phyloP scores from a whole-genome alignment of 2,888 invertebrate species.

The Lithophane leautieri region DNA sequence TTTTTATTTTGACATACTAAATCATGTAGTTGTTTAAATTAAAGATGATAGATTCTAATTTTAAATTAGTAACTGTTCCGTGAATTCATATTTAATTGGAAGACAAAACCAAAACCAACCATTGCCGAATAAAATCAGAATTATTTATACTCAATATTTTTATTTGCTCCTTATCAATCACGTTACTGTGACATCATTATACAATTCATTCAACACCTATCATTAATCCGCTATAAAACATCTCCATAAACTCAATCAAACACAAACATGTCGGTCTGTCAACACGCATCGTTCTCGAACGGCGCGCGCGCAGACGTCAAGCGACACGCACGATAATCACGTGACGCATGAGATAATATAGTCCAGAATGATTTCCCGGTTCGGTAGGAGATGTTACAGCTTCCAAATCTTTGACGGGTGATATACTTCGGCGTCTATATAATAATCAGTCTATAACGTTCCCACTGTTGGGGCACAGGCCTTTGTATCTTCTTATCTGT shows the following conservation, averaged over 20 bases:
- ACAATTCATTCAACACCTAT: constrained; percentile 39
- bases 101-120: neutral
- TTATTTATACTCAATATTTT: neutral
- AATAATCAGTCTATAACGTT: too few relatives aligned
- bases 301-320: constrained; percentile 26
- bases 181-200: constrained; percentile 2
- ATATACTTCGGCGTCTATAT: neutral
- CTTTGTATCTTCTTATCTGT: too few relatives aligned
- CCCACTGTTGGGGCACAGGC: too few relatives aligned
- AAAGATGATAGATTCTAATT: too few relatives aligned
- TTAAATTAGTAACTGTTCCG: too few relatives aligned
- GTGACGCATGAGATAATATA: neutral
- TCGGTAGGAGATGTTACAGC: neutral
- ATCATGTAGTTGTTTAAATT: too few relatives aligned
- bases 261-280: constrained; percentile 39
- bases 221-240: constrained; percentile 42
- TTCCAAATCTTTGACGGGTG: neutral
- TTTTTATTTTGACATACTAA: too few relatives aligned
- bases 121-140: neutral
- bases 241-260: constrained; percentile 50
- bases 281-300: constrained; percentile 33
- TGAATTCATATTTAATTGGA: too few relatives aligned
- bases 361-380: neutral
- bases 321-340: constrained; percentile 3
- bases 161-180: constrained; percentile 7